These are phyloP conservation scores for Halcyon malimbica DNA, from an alignment of 2,113 vertebrate genomes.

Conservation along the genomic window DNA sequence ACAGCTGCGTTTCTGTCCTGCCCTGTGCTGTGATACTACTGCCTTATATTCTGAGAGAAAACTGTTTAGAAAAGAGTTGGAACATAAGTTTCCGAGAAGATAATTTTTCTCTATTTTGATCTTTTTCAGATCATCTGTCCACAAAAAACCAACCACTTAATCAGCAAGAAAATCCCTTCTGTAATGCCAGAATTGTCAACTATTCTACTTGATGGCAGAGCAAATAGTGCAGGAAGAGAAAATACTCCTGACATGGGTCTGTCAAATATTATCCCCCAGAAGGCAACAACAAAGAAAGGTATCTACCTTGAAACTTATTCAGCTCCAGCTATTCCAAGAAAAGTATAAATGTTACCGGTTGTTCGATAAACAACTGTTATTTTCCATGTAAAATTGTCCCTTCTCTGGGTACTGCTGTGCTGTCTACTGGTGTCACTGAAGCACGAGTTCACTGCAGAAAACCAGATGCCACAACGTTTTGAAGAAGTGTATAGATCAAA, in stretches of 20 bases:
- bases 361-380: neutral
- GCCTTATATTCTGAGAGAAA: neutral
- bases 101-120: neutral
- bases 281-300: conserved; percentile 21
- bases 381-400: neutral
- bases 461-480: neutral
- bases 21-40: neutral
- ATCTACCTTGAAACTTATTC: neutral
- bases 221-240: neutral
- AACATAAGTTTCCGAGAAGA: neutral
- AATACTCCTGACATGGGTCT: neutral
- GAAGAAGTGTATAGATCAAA: neutral
- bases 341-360: neutral
- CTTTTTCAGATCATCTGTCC: conserved; percentile 21
- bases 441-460: neutral
- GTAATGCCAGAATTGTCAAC: neutral
- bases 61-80: neutral
- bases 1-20: neutral
- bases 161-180: conserved; percentile 38
- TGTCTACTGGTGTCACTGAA: neutral
- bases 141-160: neutral
- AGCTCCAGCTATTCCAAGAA: neutral
- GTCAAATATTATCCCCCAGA: neutral
- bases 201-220: neutral
- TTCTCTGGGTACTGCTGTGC: neutral